Conservation (phyloP, 2,797 vertebrate genomes). For the Propithecus perrieri region DNA sequence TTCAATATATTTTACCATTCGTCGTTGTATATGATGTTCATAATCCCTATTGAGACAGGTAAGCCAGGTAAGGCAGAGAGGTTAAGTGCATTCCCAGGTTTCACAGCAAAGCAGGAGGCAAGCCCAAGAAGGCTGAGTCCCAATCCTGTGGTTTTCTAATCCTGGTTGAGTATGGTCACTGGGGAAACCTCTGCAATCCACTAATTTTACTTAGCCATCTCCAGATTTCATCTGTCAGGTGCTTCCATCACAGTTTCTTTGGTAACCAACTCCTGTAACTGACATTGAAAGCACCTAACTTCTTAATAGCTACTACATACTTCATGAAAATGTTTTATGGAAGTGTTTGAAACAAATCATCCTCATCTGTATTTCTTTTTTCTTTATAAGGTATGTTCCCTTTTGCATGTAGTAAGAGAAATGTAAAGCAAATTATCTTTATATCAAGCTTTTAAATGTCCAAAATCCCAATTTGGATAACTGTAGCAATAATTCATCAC, state of each 20-base stretch:
- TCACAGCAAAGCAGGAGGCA: background rate
- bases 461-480: background rate
- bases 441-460: background rate
- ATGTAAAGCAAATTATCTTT: background rate
- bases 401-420: background rate
- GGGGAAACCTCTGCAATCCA: background rate
- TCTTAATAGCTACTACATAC: background rate
- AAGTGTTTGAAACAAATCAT: background rate
- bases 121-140: background rate
- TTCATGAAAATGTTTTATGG: slow-evolving; percentile 13
- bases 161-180: background rate
- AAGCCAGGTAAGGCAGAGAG: background rate
- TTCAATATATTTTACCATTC: background rate
- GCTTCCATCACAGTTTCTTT: background rate
- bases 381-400: background rate
- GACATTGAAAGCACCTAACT: background rate
- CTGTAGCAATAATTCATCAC: background rate
- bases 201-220: background rate
- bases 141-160: background rate
- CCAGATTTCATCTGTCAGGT: background rate
- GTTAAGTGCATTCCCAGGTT: background rate
- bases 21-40: background rate
- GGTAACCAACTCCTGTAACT: background rate
- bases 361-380: background rate
- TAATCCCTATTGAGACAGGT: background rate